Evolutionary conservation across 2,888 invertebrate genomes (phyloP).

Genomic region (Eupithecia insigniata): DNA sequence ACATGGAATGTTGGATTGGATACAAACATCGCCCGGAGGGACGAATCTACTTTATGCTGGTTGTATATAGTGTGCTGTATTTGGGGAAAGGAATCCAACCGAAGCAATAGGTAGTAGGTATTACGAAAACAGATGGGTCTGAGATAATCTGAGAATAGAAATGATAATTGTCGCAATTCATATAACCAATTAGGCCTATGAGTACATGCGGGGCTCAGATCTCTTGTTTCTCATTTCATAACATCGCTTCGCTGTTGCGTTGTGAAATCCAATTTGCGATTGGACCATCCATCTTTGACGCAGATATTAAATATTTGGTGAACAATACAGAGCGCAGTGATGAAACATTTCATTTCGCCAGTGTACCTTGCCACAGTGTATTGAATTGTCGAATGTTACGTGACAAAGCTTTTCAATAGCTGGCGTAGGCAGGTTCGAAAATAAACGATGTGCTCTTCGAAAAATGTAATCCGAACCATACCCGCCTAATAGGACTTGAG

Average conservation of each 20-base stretch:
- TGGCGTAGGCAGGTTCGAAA: conserved; percentile 9
- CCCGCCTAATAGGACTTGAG: conserved; percentile 6
- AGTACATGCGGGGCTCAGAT: not conserved
- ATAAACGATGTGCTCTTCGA: not conserved
- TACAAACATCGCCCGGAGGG: not conserved
- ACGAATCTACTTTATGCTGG: not conserved
- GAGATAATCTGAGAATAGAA: not conserved
- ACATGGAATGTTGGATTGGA: not conserved
- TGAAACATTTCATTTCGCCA: conserved; percentile 35
- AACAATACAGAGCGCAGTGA: conserved; percentile 33
- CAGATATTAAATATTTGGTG: conserved; percentile 37
- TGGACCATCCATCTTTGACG: conserved; percentile 35
- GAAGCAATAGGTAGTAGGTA: not conserved
- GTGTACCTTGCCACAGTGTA: conserved; percentile 24
- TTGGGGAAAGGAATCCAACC: not conserved
- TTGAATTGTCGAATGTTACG: conserved; percentile 23
- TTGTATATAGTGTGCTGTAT: not conserved
- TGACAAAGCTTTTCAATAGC: conserved; percentile 23
- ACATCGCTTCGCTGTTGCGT: conserved; percentile 9
- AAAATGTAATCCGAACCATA: conserved; percentile 6
- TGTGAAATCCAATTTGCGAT: conserved; percentile 30
- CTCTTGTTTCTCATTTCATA: conserved; percentile 20
- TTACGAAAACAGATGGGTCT: not conserved
- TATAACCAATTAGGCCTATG: not conserved
- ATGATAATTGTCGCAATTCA: not conserved